These are phyloP conservation scores for Theodoxus fluviatilis DNA, from an alignment of 2,888 invertebrate genomes.

Conservation along the genomic window DNA sequence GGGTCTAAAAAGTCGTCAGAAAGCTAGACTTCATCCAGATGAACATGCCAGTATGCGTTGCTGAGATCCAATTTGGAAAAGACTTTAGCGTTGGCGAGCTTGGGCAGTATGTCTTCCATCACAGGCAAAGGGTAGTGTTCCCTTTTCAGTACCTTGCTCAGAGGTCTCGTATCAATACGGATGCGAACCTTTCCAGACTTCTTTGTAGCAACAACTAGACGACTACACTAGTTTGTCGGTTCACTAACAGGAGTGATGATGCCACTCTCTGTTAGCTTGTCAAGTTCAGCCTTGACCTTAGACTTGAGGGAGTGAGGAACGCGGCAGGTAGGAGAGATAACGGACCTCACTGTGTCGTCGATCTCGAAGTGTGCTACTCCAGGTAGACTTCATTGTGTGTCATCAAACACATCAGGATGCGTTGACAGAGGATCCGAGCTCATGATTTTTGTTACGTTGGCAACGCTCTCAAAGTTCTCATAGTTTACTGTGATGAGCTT, in stretches of 20 bases:
- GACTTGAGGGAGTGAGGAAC: constrained; percentile 18
- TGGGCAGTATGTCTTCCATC: constrained; percentile 21
- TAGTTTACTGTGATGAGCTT: constrained; percentile 18
- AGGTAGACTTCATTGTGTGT: not conserved
- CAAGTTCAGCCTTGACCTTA: constrained; percentile 10
- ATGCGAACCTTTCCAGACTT: not conserved
- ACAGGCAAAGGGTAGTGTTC: constrained; percentile 12
- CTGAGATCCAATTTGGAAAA: constrained; percentile 23
- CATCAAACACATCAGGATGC: constrained; percentile 10
- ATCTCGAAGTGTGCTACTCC: not conserved
- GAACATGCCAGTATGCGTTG: constrained; percentile 22
- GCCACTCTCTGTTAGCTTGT: constrained; percentile 2
- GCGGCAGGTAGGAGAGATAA: constrained; percentile 6
- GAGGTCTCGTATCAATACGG: constrained; percentile 24
- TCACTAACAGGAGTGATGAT: constrained; percentile 23
- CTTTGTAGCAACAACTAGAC: constrained; percentile 21
- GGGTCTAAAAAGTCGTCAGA: constrained; percentile 25
- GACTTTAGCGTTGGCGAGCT: constrained; percentile 23
- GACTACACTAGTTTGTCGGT: constrained; percentile 25
- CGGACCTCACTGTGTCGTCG: constrained; percentile 10
- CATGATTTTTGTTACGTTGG: not conserved
- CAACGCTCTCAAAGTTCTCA: constrained; percentile 8
- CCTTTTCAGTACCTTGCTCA: constrained; percentile 29
- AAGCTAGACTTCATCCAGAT: constrained; percentile 22
- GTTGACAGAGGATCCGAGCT: not conserved